Base-by-base conservation (phyloP, 2,113 vertebrate species). In the Ammodytes dubius region DNA sequence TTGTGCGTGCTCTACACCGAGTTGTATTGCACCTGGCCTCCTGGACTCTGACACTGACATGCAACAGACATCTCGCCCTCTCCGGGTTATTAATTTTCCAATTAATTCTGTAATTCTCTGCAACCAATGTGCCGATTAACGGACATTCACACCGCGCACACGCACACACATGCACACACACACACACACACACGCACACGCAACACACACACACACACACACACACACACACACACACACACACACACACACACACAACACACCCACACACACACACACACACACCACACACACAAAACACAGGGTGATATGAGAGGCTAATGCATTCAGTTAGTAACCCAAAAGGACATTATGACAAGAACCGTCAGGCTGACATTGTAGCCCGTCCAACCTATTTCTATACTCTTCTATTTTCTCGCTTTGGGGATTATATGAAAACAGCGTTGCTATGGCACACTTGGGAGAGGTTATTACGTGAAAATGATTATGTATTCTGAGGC, bases 51-150 rank as follows among this genome's bases (percentile, higher is more conserved):
- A 87, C 82, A 64, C 58, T 19, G 66, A 70, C 76, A 65, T 40
- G 71, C 15, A 47, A 52, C 82, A 70, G 82, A 78, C 65, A 56
- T 70, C 68, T 77, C 59, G 10, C 43, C 43, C 39, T 46, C 65
- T 59, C 53, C 75, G 61, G 70, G 66, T 89, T 79, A 87, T 88
- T 87, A 57, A 85, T 88, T 81, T 84, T 81, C 77, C 77, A 85
- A 92, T 90, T 90, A 86, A 81, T 89, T 90, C 56, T 85, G n/a
- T 80, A 74, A 84, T 84, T 84, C 60, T 80, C 60, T 59, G 60
- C 61, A 49, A 59, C 66, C 53, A 56, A 47, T 52, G 39, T 57
- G 64, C 60, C 74, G 67, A 88, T 91, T 82, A 89, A 72, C 73
- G 50, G 67, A 43, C 69, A 77, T 61, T 84, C 68, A 77, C 27